Evolutionary conservation across 2,113 vertebrate species (phyloP), one percentile per base, ranked within the genome.

Genomic region (Anser cygnoides): DNA sequence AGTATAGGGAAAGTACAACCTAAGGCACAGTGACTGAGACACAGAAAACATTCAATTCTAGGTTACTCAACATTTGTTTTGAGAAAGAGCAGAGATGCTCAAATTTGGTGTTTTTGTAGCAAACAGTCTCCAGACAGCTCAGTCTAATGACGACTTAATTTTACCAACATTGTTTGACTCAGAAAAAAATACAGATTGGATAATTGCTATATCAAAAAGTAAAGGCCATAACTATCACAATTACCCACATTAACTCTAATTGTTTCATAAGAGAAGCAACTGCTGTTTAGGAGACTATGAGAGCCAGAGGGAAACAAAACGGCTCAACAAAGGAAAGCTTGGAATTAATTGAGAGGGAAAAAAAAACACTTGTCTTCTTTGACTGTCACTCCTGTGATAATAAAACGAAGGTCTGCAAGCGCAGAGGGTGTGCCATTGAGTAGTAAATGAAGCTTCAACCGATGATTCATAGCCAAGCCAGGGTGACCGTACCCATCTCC

Each of bases 131-230:
- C 76, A 89, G 70, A 93, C 77, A 78, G 84, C 67, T 59, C 46
- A 61, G 78, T 78, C 66, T 84, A 87, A 95, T 52, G 89, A 90
- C 62, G 91, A 49, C 35, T 78, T 52, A 52, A 94, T 73, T 92
- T 95, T 81, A 96, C 55, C 92, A 96, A 84, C 91, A 41, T 6
- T 74, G 46, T 78, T 76, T 79, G 74, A 73, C 65, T 95, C 87
- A 68, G n/a, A 75, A 92, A 85, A 83, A 96, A 87, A 95, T 79
- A 86, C 39, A 94, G 96, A 97, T 29, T 93, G 88, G 91, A 80
- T 96, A 98, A 98, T 80, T 97, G 92, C 90, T 84, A 29, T 85
- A 95, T 84, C 43, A 93, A 86, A 96, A 93, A 86, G 74, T 55
- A 95, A 96, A 95, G 83, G 63, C 90, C 92, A 28, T 86, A 97